phyloP scores from a whole-genome alignment of 2,797 vertebrate species.

The Syngnathus rostellatus region DNA sequence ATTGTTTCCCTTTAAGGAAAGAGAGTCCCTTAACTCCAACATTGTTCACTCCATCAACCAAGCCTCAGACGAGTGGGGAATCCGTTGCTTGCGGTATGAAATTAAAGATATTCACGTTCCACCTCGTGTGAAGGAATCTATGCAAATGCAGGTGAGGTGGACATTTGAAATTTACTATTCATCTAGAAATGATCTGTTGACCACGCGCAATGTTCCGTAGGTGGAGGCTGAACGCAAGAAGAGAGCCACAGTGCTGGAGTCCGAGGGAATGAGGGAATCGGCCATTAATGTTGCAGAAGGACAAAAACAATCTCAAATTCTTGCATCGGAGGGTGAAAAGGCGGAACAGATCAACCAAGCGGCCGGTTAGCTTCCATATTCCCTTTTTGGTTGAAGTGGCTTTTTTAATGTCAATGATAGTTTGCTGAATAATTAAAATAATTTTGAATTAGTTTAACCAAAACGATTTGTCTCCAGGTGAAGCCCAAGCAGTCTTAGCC shows the following conservation, averaged over 20 bases:
- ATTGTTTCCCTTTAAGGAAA: constrained; percentile 67
- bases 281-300: constrained; percentile 94
- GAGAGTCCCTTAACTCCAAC: constrained; percentile 85
- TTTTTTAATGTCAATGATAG: not conserved
- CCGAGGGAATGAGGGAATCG: constrained; percentile 85
- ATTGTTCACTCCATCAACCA: constrained; percentile 94
- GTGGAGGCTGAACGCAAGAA: constrained; percentile 93
- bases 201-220: constrained; percentile 47
- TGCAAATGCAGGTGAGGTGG: constrained; percentile 94
- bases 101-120: constrained; percentile 97
- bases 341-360: constrained; percentile 89
- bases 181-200: too few relatives aligned
- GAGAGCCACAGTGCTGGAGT: constrained; percentile 90
- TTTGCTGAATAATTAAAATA: not conserved
- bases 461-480: constrained; percentile 64
- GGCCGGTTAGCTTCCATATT: constrained; percentile 66
- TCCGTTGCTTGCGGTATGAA: constrained; percentile 91
- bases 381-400: not conserved
- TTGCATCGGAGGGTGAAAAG: constrained; percentile 88
- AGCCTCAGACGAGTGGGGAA: constrained; percentile 88
- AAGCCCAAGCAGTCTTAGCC: constrained; percentile 83
- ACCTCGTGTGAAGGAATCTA: constrained; percentile 90
- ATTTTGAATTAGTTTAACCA: too few relatives aligned
- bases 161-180: too few relatives aligned
- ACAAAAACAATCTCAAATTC: constrained; percentile 87